phyloP scores from a whole-genome alignment of 1,140 invertebrate genomes.

The Matsumurasca onukii region DNA sequence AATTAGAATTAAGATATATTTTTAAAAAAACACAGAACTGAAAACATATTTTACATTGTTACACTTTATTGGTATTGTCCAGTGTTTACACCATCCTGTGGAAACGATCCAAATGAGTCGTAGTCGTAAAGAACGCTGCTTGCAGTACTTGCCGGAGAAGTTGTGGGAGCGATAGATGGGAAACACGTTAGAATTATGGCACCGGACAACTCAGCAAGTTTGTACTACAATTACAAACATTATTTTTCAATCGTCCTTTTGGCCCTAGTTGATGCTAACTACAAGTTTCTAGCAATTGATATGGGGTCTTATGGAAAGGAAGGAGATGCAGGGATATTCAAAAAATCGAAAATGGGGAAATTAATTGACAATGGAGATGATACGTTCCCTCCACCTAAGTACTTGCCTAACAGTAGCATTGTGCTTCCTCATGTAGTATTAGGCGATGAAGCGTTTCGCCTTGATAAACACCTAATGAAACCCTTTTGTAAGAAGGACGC shows the following conservation, averaged over 20 bases:
- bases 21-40: neutral
- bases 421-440: neutral
- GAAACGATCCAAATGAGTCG: neutral
- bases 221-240: slow-evolving; percentile 51
- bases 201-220: slow-evolving; percentile 44
- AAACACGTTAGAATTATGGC: slow-evolving; percentile 50
- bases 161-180: slow-evolving; percentile 46
- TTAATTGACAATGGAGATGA: neutral
- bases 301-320: slow-evolving; percentile 47
- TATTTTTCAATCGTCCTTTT: slow-evolving; percentile 49
- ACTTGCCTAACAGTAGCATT: neutral
- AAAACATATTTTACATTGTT: neutral
- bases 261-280: slow-evolving; percentile 49
- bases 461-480: neutral
- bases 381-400: neutral
- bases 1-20: neutral
- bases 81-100: neutral
- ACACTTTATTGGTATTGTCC: neutral
- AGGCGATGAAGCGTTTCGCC: neutral
- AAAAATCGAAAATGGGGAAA: slow-evolving; percentile 33
- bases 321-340: slow-evolving; percentile 44
- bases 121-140: neutral
- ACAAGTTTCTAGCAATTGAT: slow-evolving; percentile 48
- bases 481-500: neutral
- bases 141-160: slow-evolving; percentile 29